A percentile compares a stretch with the other conserved stretches of the same genome.
phyloP scores from a whole-genome alignment of 2,888 invertebrate genomes.

The Pyrgus malvae region DNA sequence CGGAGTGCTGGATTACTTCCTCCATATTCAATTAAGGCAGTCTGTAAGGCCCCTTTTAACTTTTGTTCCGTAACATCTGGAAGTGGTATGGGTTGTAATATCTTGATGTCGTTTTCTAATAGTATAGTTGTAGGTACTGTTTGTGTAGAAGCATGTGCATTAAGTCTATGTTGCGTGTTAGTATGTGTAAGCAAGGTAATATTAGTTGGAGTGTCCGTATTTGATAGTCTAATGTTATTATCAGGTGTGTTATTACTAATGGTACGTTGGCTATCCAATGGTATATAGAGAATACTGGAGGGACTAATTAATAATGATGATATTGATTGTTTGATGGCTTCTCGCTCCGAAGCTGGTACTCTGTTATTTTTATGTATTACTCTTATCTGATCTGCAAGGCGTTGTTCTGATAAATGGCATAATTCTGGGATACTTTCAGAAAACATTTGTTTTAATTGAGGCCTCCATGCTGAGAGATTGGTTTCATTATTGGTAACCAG shows the following conservation, averaged over 20 bases:
- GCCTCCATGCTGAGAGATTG: background rate
- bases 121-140: background rate
- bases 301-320: background rate
- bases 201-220: no score
- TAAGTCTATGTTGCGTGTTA: no score
- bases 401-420: background rate
- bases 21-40: background rate
- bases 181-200: no score
- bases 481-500: background rate
- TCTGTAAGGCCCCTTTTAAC: background rate
- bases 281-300: background rate
- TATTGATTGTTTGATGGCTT: background rate
- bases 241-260: background rate
- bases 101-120: no score
- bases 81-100: no score
- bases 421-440: background rate
- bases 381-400: no score
- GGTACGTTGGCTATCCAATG: background rate
- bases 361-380: background rate
- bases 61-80: background rate
- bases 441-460: background rate
- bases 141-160: no score
- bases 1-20: background rate
- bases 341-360: background rate
- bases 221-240: no score